These are phyloP conservation scores for Melanostigma gelatinosum DNA, from an alignment of 2,113 vertebrate genomes.

Conservation along the genomic window DNA sequence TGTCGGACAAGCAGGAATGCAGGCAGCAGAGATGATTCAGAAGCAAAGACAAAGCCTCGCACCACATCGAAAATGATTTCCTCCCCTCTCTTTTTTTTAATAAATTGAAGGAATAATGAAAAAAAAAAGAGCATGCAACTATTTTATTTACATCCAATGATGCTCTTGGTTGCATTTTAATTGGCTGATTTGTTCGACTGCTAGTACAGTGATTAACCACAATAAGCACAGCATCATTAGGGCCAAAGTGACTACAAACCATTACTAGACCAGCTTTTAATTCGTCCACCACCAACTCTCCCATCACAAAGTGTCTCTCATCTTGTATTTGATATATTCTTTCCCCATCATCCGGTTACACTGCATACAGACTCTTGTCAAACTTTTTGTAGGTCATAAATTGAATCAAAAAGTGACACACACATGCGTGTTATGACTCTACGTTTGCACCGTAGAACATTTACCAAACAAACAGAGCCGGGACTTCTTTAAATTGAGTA, in stretches of 20 bases:
- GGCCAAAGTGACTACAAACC: conserved; percentile 42
- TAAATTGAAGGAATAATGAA: background rate
- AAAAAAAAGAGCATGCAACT: background rate
- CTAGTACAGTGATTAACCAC: conserved; percentile 50
- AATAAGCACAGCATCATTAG: conserved; percentile 37
- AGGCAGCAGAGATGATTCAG: background rate
- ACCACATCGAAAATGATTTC: background rate
- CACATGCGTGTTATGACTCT: conserved; percentile 6
- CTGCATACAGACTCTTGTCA: background rate
- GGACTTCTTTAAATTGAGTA: conserved; percentile 12
- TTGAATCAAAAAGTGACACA: conserved; percentile 15
- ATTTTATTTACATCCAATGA: background rate
- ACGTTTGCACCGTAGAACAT: conserved; percentile 1
- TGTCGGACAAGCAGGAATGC: background rate
- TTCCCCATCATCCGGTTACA: background rate
- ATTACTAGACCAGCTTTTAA: conserved; percentile 23
- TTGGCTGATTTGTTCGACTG: conserved; percentile 28
- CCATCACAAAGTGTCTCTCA: conserved; percentile 1
- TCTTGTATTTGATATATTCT: conserved; percentile 5
- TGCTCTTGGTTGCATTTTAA: conserved; percentile 23
- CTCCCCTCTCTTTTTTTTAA: background rate
- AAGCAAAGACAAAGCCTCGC: background rate
- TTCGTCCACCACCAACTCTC: conserved; percentile 7
- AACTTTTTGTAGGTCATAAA: background rate
- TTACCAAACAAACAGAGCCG: conserved; percentile 38